These are phyloP conservation scores for Parasteatoda lunata DNA, from an alignment of 2,888 invertebrate genomes.

Conservation along the genomic window DNA sequence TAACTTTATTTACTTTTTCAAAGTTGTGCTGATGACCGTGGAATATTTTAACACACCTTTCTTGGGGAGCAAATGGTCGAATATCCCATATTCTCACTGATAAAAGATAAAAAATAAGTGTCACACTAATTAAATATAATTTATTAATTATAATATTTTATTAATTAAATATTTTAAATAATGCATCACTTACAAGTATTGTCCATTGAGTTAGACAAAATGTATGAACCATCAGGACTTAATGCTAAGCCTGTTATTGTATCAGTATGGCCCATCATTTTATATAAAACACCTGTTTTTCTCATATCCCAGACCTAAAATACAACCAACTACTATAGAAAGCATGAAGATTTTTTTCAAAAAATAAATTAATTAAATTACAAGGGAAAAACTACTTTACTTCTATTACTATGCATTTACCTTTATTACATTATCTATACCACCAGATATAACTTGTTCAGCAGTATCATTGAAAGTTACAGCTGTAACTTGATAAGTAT, in stretches of 20 bases:
- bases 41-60: constrained; percentile 93
- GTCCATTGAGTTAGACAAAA: constrained; percentile 98
- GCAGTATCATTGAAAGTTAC: constrained; percentile 96
- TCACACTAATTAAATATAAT: not conserved
- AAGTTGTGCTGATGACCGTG: constrained; percentile 97
- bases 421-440: constrained; percentile 97
- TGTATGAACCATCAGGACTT: constrained; percentile 82
- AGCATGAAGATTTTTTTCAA: not conserved
- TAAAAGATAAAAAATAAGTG: not conserved
- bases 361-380: too few relatives aligned
- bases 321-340: too few relatives aligned
- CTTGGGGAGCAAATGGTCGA: constrained; percentile 92
- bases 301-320: constrained; percentile 92
- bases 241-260: constrained; percentile 91
- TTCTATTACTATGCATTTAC: constrained; percentile 71
- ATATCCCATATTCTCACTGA: constrained; percentile 95
- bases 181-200: constrained; percentile 79
- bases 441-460: constrained; percentile 94
- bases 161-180: too few relatives aligned
- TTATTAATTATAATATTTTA: not conserved
- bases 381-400: too few relatives aligned
- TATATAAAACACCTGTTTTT: constrained; percentile 87
- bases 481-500: constrained; percentile 81
- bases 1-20: constrained; percentile 79
- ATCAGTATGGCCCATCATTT: constrained; percentile 94